phyloP scores from a whole-genome alignment of 2,113 vertebrate species.

The Phaetusa simplex region DNA sequence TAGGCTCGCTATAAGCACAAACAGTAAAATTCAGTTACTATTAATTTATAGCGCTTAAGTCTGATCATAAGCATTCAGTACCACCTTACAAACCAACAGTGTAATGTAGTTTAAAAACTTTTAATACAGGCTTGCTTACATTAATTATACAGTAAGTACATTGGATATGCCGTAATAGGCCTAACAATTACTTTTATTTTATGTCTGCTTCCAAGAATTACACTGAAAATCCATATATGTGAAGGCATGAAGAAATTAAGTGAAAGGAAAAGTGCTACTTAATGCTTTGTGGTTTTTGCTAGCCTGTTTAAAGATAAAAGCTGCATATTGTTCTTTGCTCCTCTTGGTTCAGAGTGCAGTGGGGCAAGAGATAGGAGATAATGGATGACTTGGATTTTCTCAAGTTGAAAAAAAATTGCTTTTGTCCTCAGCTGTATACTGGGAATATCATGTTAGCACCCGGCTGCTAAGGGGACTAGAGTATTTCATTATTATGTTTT shows the following conservation, averaged over 20 bases:
- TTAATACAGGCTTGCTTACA: not conserved
- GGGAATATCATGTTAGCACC: not conserved
- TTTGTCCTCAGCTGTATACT: not conserved
- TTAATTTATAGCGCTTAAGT: not conserved
- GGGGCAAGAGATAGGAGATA: not conserved
- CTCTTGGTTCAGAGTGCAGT: not conserved
- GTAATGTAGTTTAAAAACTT: not conserved
- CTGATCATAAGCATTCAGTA: not conserved
- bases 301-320: not conserved
- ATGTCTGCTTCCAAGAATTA: not conserved
- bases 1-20: not conserved
- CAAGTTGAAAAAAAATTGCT: not conserved
- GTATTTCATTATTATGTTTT: not conserved
- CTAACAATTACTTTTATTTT: not conserved
- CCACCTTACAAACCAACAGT: not conserved
- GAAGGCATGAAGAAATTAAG: not conserved
- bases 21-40: not conserved
- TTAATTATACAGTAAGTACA: not conserved
- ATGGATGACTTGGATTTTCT: not conserved
- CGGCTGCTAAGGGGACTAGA: not conserved
- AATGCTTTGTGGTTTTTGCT: not conserved
- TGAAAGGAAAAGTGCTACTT: not conserved
- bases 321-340: not conserved
- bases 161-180: not conserved
- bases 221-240: not conserved